Evolutionary conservation across 1,140 invertebrate genomes (phyloP), one percentile per base, ranked within the genome.

Genomic region (Cotesia glomerata): DNA sequence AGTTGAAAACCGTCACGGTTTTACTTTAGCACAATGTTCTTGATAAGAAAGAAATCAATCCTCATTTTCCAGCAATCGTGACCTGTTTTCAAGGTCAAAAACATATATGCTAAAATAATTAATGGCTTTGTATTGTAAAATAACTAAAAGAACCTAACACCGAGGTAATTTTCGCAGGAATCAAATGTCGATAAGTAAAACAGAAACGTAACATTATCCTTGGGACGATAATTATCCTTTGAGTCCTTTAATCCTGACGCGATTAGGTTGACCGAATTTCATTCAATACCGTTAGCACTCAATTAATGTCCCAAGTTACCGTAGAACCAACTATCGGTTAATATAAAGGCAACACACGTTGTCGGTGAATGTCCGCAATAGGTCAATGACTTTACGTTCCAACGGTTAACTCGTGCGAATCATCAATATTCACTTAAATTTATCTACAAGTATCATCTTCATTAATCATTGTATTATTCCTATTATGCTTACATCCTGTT

Each of bases 351-450:
- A 73, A 72, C 39, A 75, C 61, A 52, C 78, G 80, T 79, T 74
- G 77, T 79, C 84, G 85, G 85, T 86, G 85, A 87, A 87, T 82
- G 85, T 86, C 84, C 85, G 84, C 78, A 74, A 74, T 72, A 78
- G 85, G 82, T 85, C 85, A 79, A 81, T 83, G 82, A 86, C 81
- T 85, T 73, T 58, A 68, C 26, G 16, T 26, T 67, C 49, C 8
- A 67, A 67, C 49, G 65, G 45, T 67, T 39, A 75, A 76, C 74
- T 52, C 71, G 75, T 74, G 69, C 76, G 68, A 77, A 74, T 76
- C 76, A 76, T 80, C 78, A 81, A 79, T 77, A 77, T 79, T 79
- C 74, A 71, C 70, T 72, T 65, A 61, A 71, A 56, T 52, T 13
- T 52, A 45, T 45, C 39, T 45, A 45, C 39, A 45, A 45, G 39